Conservation (phyloP, 23 tunicate genomes). For the Halocynthia roretzi region DNA sequence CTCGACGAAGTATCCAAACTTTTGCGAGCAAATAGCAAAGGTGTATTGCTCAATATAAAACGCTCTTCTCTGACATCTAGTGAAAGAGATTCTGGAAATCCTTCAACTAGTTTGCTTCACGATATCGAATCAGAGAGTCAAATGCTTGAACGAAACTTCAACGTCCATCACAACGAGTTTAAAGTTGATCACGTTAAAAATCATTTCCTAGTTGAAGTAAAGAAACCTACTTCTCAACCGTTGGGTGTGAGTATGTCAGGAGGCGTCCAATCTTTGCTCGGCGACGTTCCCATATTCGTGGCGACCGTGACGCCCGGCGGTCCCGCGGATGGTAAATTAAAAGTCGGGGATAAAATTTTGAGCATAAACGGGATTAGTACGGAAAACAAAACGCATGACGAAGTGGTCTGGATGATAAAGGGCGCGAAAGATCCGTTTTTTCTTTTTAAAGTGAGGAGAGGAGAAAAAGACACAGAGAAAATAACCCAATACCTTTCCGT, state of each 20-base stretch:
- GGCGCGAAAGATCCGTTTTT: conserved; percentile 47
- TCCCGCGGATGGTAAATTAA: conserved; percentile 24
- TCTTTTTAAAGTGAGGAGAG: conserved; percentile 67
- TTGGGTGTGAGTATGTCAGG: conserved; percentile 41
- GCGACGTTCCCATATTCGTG: conserved; percentile 39
- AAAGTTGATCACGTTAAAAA: conserved; percentile 2
- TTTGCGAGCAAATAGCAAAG: no score
- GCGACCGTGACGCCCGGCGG: conserved; percentile 21
- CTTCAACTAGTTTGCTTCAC: conserved; percentile 5
- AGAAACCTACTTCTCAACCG: conserved; percentile 10
- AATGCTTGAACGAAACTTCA: conserved; percentile 7
- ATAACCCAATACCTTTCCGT: conserved; percentile 43
- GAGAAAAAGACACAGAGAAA: conserved; percentile 45
- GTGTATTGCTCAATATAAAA: no score
- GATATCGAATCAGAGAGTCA: conserved; percentile 21
- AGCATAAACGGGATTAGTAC: conserved; percentile 36
- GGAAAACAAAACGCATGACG: conserved; percentile 38
- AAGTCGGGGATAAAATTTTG: conserved; percentile 38
- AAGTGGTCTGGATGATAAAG: conserved; percentile 35
- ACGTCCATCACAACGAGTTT: conserved; percentile 2
- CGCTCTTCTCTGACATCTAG: no score
- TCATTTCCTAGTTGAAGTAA: conserved; percentile 15
- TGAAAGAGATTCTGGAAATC: no score
- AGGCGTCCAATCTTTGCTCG: conserved; percentile 27
- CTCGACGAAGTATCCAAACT: no score